phyloP scores from a whole-genome alignment of 2,888 invertebrate species.

The Brenthis ino region DNA sequence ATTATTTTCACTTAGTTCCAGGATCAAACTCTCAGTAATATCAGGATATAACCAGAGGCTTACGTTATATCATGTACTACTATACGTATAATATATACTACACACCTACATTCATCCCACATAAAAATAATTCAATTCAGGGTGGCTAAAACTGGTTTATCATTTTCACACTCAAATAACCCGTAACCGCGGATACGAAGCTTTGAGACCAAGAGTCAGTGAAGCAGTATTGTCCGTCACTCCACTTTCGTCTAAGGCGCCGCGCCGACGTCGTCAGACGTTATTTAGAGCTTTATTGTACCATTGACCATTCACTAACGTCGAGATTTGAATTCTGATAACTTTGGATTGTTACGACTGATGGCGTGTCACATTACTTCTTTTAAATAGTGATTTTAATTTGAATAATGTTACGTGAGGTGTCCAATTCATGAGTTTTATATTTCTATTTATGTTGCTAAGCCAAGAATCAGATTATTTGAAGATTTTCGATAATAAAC shows the following conservation, averaged over 20 bases:
- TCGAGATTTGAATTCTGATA: constrained; percentile 73
- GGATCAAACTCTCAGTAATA: too few species aligned
- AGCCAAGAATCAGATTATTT: neutral
- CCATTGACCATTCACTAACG: constrained; percentile 59
- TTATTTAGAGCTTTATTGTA: constrained; percentile 80
- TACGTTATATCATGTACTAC: too few species aligned
- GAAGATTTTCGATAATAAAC: neutral
- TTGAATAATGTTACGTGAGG: constrained; percentile 41
- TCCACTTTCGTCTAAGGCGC: constrained; percentile 73
- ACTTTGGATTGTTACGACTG: constrained; percentile 66
- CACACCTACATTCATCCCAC: neutral
- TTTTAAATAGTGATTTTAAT: constrained; percentile 46
- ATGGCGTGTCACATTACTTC: constrained; percentile 65
- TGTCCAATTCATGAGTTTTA: constrained; percentile 37
- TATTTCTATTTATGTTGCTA: constrained; percentile 10
- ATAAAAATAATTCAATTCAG: constrained; percentile 21
- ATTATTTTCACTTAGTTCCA: too few species aligned
- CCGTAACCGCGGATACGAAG: constrained; percentile 63
- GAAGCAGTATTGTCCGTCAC: constrained; percentile 73
- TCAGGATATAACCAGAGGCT: too few species aligned
- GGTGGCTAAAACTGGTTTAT: constrained; percentile 49
- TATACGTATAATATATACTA: too few species aligned
- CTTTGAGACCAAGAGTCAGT: constrained; percentile 65
- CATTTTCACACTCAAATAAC: constrained; percentile 60
- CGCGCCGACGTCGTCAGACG: constrained; percentile 67